Evolutionary conservation across 2,797 vertebrate species (phyloP).

Genomic region (Sitta carolinensis): DNA sequence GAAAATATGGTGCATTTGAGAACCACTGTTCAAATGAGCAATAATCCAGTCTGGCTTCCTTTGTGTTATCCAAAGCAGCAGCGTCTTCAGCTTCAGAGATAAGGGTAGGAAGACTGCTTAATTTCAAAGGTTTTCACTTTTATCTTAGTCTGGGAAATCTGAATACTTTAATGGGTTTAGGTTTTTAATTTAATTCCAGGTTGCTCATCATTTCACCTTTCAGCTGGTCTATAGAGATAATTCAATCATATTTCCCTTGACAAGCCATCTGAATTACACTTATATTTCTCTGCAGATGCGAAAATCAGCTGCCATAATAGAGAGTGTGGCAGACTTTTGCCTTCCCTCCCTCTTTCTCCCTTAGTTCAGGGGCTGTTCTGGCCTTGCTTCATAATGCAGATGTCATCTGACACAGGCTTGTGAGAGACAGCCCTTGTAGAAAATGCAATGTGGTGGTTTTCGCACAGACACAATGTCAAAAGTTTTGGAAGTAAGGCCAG

Average conservation of each 20-base stretch:
- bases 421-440: not conserved
- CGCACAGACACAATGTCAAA: not conserved
- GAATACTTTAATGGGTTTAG: slow-evolving; percentile 68
- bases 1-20: slow-evolving; percentile 61
- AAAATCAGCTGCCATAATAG: slow-evolving; percentile 15
- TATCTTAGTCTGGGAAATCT: slow-evolving; percentile 60
- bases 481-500: not conserved
- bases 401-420: not conserved
- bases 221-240: slow-evolving; percentile 66
- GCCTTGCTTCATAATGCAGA: not conserved
- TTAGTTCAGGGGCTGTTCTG: not conserved
- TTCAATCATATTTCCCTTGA: slow-evolving; percentile 68
- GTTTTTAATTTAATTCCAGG: slow-evolving; percentile 70
- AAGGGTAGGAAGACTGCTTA: slow-evolving; percentile 60
- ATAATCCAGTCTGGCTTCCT: slow-evolving; percentile 59
- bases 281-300: slow-evolving; percentile 39
- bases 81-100: slow-evolving; percentile 47
- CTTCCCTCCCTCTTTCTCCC: not conserved
- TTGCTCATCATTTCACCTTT: slow-evolving; percentile 71
- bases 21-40: slow-evolving; percentile 62
- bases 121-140: slow-evolving; percentile 68
- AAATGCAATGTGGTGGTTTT: not conserved
- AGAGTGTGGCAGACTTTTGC: not conserved
- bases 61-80: slow-evolving; percentile 67
- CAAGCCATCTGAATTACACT: slow-evolving; percentile 47